phyloP scores from a whole-genome alignment of 2,797 vertebrate genomes.

The Australoheros facetus region DNA sequence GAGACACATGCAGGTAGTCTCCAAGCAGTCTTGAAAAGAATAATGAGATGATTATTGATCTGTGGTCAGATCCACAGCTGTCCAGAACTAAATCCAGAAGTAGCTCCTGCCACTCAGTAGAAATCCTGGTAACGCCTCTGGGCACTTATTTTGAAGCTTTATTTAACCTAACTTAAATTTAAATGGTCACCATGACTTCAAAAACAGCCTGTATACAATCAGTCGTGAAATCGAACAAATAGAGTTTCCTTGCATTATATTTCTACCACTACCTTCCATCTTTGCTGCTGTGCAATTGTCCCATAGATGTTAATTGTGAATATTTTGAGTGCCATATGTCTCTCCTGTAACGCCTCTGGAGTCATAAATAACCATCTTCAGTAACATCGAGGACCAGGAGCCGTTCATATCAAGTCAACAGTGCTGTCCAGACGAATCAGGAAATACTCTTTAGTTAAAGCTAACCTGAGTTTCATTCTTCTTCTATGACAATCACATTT shows the following conservation, averaged over 20 bases:
- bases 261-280: background rate
- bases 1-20: background rate
- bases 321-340: background rate
- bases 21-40: background rate
- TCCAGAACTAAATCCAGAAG: too few relatives aligned
- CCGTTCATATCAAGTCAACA: background rate
- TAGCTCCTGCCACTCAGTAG: too few relatives aligned
- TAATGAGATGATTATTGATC: background rate
- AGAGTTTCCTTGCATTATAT: background rate
- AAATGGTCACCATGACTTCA: background rate
- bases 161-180: background rate
- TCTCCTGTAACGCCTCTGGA: background rate
- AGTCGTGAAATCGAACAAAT: background rate
- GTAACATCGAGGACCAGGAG: background rate
- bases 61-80: background rate
- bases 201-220: background rate
- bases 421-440: background rate
- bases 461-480: fast-evolving
- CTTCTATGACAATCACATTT: background rate
- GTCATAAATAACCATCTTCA: background rate
- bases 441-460: background rate
- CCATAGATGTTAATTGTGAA: background rate
- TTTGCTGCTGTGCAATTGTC: background rate
- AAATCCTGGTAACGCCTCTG: too few relatives aligned
- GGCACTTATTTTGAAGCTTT: too few relatives aligned